phyloP scores from a whole-genome alignment of 2,888 invertebrate species.

The Hydrotaea diabolus region DNA sequence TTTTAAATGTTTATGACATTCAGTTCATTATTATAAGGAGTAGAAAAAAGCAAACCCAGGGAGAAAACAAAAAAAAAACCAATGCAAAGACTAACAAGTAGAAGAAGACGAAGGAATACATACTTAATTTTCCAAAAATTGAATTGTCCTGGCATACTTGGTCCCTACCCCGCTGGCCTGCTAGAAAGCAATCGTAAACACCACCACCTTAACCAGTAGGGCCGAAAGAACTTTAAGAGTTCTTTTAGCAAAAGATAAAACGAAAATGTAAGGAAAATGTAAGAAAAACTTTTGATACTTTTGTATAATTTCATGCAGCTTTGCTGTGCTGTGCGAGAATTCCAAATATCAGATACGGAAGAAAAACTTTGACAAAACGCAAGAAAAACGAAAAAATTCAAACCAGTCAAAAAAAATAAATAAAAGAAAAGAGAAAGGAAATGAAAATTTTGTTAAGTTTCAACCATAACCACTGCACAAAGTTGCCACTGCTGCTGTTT shows the following conservation, averaged over 20 bases:
- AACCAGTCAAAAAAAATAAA: background rate
- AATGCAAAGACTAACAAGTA: background rate
- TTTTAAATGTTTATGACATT: constrained; percentile 29
- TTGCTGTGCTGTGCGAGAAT: background rate
- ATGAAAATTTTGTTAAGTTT: constrained; percentile 18
- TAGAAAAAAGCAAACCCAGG: background rate
- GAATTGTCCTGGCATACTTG: background rate
- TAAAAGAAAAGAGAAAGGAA: background rate
- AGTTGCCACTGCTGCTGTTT: background rate
- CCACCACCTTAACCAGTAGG: background rate
- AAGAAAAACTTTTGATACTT: constrained; percentile 7
- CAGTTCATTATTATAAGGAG: constrained; percentile 5
- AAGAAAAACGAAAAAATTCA: background rate
- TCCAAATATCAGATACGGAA: constrained; percentile 15
- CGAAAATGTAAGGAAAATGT: background rate
- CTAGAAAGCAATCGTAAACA: background rate
- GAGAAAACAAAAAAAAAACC: background rate
- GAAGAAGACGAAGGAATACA: background rate
- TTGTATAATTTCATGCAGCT: constrained; percentile 38
- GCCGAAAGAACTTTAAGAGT: background rate
- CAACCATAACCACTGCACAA: background rate
- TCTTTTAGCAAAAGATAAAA: background rate
- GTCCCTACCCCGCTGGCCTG: background rate
- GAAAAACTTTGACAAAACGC: constrained; percentile 27
- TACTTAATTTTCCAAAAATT: background rate